A percentile compares a stretch with the other conserved stretches of the same genome.
phyloP scores from a whole-genome alignment of 53 echinoderm and acorn worm species.

The Stichopus horrens region DNA sequence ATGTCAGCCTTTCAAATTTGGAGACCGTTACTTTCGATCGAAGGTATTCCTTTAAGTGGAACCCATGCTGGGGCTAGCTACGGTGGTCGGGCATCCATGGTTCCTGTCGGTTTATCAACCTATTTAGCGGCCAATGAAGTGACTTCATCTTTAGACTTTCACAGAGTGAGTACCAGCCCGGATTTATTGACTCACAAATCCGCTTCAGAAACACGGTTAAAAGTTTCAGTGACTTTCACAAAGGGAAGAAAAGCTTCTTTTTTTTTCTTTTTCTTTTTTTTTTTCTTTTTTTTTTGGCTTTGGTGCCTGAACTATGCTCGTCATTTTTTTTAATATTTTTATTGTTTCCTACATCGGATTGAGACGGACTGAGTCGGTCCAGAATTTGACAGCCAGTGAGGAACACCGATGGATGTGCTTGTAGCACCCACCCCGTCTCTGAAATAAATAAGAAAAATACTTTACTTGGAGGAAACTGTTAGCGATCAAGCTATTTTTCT shows the following conservation, averaged over 20 bases:
- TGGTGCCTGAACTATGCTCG: too few relatives aligned
- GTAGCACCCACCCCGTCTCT: too few relatives aligned
- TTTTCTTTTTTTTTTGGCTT: not conserved
- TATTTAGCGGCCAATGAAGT: slow-evolving; percentile 10
- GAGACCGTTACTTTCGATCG: too few relatives aligned
- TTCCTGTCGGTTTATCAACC: not conserved
- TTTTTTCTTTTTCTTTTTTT: not conserved
- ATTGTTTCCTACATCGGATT: too few relatives aligned
- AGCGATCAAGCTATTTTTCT: too few relatives aligned
- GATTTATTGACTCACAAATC: not conserved
- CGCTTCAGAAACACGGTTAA: not conserved
- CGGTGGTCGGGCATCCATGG: slow-evolving; percentile 27
- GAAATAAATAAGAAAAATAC: too few relatives aligned
- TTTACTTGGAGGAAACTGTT: too few relatives aligned
- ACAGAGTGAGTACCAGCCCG: not conserved
- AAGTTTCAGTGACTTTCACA: not conserved
- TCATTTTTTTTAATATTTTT: too few relatives aligned
- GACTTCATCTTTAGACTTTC: slow-evolving; percentile 7
- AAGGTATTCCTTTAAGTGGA: not conserved
- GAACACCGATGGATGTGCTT: too few relatives aligned
- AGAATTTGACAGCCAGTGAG: too few relatives aligned
- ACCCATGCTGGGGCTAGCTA: slow-evolving; percentile 31
- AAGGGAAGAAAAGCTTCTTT: not conserved
- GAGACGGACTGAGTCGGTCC: too few relatives aligned
- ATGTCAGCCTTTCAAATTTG: too few relatives aligned